phyloP scores from a whole-genome alignment of 2,113 vertebrate genomes.

The Scopus umbretta region DNA sequence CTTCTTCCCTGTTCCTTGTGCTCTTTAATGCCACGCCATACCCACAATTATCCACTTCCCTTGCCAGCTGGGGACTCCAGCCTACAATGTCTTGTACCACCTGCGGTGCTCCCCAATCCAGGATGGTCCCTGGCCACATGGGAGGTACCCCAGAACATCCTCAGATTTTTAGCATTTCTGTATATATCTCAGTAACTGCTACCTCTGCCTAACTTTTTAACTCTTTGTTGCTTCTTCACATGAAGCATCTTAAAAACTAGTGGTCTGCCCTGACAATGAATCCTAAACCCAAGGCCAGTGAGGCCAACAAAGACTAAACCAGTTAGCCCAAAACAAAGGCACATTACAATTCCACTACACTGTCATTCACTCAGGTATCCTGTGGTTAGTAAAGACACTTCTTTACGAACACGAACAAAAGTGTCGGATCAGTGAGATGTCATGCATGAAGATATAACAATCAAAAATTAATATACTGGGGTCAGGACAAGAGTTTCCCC shows the following conservation, averaged over 20 bases:
- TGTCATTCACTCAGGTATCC: neutral
- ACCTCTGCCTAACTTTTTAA: neutral
- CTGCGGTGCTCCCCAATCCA: accelerated
- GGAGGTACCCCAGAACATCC: neutral
- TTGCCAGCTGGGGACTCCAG: neutral
- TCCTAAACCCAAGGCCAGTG: neutral
- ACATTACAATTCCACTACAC: neutral
- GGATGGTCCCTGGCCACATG: neutral
- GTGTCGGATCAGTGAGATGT: neutral
- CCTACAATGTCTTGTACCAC: neutral
- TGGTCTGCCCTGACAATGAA: neutral
- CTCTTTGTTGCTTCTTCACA: neutral
- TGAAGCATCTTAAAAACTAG: neutral
- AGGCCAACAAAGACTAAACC: neutral
- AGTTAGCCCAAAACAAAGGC: neutral
- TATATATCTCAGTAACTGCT: neutral
- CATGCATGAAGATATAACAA: neutral
- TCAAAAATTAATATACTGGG: neutral
- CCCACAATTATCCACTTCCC: neutral
- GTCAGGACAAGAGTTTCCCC: neutral
- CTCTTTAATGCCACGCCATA: neutral
- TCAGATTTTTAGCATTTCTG: neutral
- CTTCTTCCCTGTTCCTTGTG: neutral
- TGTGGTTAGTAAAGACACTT: neutral
- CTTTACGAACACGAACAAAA: neutral